These are phyloP conservation scores for Diglossa cyanea DNA, from an alignment of 2,797 vertebrate genomes.

Conservation along the genomic window DNA sequence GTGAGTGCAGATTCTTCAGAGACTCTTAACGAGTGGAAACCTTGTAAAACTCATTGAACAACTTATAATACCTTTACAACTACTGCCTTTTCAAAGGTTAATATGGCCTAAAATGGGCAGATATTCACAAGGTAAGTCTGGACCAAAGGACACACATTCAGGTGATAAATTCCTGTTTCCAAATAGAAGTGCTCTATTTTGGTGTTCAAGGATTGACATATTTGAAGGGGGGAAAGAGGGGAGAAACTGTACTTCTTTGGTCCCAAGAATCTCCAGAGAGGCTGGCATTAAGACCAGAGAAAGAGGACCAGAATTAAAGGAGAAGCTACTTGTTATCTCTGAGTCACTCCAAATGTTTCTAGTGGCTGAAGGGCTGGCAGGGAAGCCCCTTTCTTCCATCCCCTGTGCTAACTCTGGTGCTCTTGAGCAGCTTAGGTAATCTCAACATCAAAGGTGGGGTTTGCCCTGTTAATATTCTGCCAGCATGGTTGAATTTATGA, in stretches of 20 bases:
- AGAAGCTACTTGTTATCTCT: background rate
- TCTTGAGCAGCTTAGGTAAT: background rate
- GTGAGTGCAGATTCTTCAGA: background rate
- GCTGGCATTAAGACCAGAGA: background rate
- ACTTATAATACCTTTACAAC: background rate
- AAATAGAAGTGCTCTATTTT: background rate
- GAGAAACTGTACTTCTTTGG: background rate
- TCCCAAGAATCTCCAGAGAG: background rate
- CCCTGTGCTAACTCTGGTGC: background rate
- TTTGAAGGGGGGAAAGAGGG: background rate
- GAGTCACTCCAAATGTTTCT: background rate
- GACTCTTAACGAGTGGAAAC: background rate
- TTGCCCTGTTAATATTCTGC: background rate
- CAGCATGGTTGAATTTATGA: background rate
- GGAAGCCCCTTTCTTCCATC: background rate
- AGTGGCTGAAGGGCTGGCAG: background rate
- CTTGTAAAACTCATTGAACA: background rate
- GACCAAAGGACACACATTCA: background rate
- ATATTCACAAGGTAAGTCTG: background rate
- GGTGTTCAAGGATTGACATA: background rate
- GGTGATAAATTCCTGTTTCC: background rate
- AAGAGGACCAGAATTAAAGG: background rate
- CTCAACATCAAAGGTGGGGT: background rate
- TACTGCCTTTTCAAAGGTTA: constrained; percentile 6
- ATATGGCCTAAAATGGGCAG: background rate